Evolutionary conservation across 1,140 invertebrate species (phyloP), one percentile per base, ranked within the genome.

Genomic region (Lordiphosa stackelbergi): DNA sequence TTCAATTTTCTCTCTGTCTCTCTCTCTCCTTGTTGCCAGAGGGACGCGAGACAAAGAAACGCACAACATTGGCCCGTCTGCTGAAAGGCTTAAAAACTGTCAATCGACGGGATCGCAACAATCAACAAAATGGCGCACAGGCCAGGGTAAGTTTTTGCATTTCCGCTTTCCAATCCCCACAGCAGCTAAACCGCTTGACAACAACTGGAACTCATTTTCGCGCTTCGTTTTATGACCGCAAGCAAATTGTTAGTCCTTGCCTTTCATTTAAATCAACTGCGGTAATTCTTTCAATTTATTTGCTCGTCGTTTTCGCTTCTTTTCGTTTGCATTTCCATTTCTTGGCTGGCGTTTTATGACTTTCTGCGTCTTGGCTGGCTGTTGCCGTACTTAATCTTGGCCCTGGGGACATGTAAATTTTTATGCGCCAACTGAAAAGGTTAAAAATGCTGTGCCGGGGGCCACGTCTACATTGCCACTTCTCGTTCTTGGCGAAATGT

Each of bases 31-130:
- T 42, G 63, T 13, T 51, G 64, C 48, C 77, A 73, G 86, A 87
- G 53, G 75, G 75, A 65, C 79, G 87, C 55, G 87, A 88, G 66
- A 87, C 87, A 52, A 88, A 88, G 62, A 88, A 88, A 58, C 84
- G 86, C 58, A 88, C 87, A 61, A 88, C 87, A 43, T 54, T 88
- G 73, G 86, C 86, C 53, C 77, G 87, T 43, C 64, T 88, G 54
- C 62, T 88, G 65, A 88, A 88, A 72, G 87, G 87, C 62, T 79
- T 88, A 54, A 88, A 87, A 69, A 88, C 87, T 72, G 87, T 88
- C 66, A 88, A 88, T 88, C 87, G 87, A 66, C 69, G 87, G 68
- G 86, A 88, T 87, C 83, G 86, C 60, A 87, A 74, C 73, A 79
- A 87, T 77, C 84, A 87, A 73, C 81, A 85, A 45, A 73, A 86